These are phyloP conservation scores for Trypoxylus dichotomus DNA, from an alignment of 1,140 invertebrate species.

Conservation along the genomic window DNA sequence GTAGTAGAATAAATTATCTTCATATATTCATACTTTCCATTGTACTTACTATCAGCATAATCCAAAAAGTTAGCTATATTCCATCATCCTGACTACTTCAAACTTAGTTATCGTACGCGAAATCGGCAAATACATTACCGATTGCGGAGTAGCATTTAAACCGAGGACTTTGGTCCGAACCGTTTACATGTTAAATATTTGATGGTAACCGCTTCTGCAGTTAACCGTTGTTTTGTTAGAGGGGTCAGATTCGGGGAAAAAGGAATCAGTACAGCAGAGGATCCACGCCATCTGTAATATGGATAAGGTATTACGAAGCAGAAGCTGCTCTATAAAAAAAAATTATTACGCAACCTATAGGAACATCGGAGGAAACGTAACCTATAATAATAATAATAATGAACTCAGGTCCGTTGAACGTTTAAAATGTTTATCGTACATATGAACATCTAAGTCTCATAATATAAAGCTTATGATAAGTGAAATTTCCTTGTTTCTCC, in stretches of 20 bases:
- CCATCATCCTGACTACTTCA: neutral
- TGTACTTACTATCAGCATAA: too few species aligned
- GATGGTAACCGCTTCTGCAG: constrained; percentile 32
- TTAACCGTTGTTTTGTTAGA: constrained; percentile 31
- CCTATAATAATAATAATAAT: too few species aligned
- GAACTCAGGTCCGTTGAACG: too few species aligned
- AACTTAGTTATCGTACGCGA: neutral
- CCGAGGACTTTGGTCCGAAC: neutral
- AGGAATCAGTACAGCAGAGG: neutral
- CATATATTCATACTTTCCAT: too few species aligned
- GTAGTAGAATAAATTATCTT: too few species aligned
- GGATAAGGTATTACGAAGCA: neutral
- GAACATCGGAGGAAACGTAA: neutral
- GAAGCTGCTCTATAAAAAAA: neutral
- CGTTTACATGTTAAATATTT: constrained; percentile 34
- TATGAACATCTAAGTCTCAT: too few species aligned
- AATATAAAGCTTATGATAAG: too few species aligned
- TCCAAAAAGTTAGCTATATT: neutral
- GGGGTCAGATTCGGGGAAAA: neutral
- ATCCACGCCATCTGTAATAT: neutral
- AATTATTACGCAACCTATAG: neutral
- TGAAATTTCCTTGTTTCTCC: too few species aligned
- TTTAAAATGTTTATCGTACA: too few species aligned
- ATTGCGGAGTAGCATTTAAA: too few species aligned
- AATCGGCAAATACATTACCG: too few species aligned